Evolutionary conservation across 2,888 invertebrate genomes (phyloP).

Genomic region (Leuctra nigra): DNA sequence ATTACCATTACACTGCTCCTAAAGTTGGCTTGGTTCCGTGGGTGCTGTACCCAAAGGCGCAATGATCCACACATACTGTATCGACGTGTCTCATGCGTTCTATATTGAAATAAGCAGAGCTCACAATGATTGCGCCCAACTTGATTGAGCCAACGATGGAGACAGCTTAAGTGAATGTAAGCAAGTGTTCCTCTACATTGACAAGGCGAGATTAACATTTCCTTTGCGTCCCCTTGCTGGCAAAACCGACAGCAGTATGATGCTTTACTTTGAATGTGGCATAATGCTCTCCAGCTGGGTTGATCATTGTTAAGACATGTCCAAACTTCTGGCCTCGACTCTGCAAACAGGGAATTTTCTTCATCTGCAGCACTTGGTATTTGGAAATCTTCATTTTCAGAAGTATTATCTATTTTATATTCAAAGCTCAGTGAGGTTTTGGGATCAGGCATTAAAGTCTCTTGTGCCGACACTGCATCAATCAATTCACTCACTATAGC

Average conservation of each 20-base stretch:
- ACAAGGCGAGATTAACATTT: slow-evolving; percentile 11
- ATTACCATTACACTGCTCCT: neutral
- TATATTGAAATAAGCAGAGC: slow-evolving; percentile 10
- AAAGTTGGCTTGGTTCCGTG: neutral
- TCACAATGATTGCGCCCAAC: slow-evolving; percentile 15
- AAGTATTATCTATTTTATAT: neutral
- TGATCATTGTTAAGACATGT: too few relatives aligned
- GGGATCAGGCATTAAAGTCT: too few relatives aligned
- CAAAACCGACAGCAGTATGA: slow-evolving; percentile 15
- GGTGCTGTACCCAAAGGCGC: slow-evolving; percentile 1
- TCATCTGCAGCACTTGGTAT: too few relatives aligned
- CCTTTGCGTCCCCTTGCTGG: slow-evolving; percentile 2
- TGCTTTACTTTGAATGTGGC: neutral
- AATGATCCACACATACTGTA: slow-evolving; percentile 5
- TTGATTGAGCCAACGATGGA: slow-evolving; percentile 11
- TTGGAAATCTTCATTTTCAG: too few relatives aligned
- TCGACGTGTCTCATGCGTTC: slow-evolving; percentile 11
- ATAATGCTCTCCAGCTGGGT: neutral
- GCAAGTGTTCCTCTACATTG: slow-evolving; percentile 16
- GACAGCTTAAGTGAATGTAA: slow-evolving; percentile 11
- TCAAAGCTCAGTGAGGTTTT: too few relatives aligned
- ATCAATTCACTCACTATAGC: too few relatives aligned
- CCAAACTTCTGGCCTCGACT: too few relatives aligned
- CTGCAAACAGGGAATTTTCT: too few relatives aligned
- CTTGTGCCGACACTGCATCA: too few relatives aligned